Evolutionary conservation across 2,888 invertebrate species (phyloP).

Genomic region (Automeris io): DNA sequence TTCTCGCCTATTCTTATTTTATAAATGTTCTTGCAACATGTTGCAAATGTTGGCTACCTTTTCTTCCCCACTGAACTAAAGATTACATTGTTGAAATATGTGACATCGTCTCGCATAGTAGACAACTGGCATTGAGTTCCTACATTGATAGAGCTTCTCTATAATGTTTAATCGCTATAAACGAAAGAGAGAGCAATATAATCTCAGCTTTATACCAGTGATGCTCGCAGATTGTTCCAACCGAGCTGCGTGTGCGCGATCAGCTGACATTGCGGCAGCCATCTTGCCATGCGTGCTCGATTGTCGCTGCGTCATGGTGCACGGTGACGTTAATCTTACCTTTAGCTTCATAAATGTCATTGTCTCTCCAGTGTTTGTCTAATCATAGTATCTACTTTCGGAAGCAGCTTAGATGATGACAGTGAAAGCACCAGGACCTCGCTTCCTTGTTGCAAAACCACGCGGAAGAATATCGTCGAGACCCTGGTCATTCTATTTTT

Average conservation of each 20-base stretch:
- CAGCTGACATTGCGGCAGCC: conserved; percentile 72
- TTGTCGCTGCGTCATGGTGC: conserved; percentile 66
- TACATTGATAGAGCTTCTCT: conserved; percentile 49
- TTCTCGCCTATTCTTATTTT: too few relatives aligned
- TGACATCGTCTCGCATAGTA: conserved; percentile 25
- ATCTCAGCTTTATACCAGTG: conserved; percentile 24
- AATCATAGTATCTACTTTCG: conserved; percentile 25
- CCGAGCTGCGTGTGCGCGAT: conserved; percentile 69
- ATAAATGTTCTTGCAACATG: neutral
- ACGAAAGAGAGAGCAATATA: conserved; percentile 60
- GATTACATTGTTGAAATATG: conserved; percentile 18
- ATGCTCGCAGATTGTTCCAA: conserved; percentile 36
- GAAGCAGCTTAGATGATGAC: conserved; percentile 20
- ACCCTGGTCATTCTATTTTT: conserved; percentile 68
- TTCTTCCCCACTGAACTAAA: conserved; percentile 17
- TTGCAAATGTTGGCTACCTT: conserved; percentile 10
- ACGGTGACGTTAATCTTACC: conserved; percentile 59
- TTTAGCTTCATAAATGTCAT: conserved; percentile 62
- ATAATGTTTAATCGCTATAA: conserved; percentile 44
- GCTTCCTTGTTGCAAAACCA: conserved; percentile 48
- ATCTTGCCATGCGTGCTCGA: conserved; percentile 66
- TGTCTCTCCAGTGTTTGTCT: conserved; percentile 46
- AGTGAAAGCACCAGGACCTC: conserved; percentile 17
- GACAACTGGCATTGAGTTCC: conserved; percentile 42
- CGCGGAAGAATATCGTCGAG: conserved; percentile 52